A percentile compares a stretch with the other conserved stretches of the same genome.
phyloP scores from a whole-genome alignment of 2,888 invertebrate genomes.

The Epiblema foenella region DNA sequence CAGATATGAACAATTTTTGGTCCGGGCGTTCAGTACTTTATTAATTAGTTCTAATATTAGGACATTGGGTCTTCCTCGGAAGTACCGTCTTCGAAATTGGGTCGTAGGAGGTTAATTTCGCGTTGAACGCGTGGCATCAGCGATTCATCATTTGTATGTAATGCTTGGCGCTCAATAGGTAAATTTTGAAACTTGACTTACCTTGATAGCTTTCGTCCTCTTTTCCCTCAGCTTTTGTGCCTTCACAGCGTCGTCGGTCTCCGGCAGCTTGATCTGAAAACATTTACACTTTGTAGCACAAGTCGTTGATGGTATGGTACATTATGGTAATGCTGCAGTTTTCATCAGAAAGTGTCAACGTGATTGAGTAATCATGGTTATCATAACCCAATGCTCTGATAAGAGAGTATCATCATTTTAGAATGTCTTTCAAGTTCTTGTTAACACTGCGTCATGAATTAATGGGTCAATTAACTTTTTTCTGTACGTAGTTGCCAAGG shows the following conservation, averaged over 20 bases:
- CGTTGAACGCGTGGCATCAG: too few relatives aligned
- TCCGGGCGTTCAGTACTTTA: too few relatives aligned
- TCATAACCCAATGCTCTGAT: constrained; percentile 85
- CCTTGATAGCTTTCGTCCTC: constrained; percentile 80
- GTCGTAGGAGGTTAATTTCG: too few relatives aligned
- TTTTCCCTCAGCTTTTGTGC: constrained; percentile 79
- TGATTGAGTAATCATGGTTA: constrained; percentile 74
- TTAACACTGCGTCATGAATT: too few relatives aligned
- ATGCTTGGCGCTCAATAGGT: neutral
- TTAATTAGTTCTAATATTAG: too few relatives aligned
- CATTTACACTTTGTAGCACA: constrained; percentile 5
- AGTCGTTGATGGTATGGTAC: neutral
- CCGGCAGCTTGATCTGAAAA: constrained; percentile 79
- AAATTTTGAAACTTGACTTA: constrained; percentile 44
- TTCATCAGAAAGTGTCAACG: constrained; percentile 78
- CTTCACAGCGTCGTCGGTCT: constrained; percentile 74
- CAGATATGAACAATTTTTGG: too few relatives aligned
- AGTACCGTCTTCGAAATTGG: too few relatives aligned
- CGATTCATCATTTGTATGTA: too few relatives aligned
- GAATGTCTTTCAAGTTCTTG: constrained; percentile 50
- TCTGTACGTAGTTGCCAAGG: too few relatives aligned
- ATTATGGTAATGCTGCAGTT: neutral
- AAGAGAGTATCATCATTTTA: constrained; percentile 76
- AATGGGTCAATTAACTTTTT: too few relatives aligned
- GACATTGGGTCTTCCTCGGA: too few relatives aligned